A percentile compares a stretch with the other conserved stretches of the same genome.
These are phyloP conservation scores for Gymnoscelis rufifasciata DNA, from an alignment of 2,888 invertebrate species.

Conservation along the genomic window DNA sequence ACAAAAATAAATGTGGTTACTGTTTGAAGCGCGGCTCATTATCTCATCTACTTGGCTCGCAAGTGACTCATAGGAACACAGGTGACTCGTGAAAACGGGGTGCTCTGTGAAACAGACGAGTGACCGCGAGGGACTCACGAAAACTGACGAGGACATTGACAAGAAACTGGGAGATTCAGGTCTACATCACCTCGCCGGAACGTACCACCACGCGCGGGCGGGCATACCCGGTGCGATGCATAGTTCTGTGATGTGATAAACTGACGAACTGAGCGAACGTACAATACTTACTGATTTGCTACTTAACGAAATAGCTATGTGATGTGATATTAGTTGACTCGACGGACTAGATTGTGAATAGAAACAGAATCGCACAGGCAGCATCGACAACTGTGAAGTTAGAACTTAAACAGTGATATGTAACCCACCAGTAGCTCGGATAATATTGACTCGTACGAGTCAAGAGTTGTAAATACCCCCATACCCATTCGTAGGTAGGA, in stretches of 20 bases:
- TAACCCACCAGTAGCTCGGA: constrained; percentile 8
- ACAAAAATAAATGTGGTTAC: too few species aligned
- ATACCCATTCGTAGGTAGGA: constrained; percentile 14
- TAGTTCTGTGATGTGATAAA: constrained; percentile 13
- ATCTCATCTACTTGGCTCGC: not conserved
- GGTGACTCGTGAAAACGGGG: not conserved
- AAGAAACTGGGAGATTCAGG: too few species aligned
- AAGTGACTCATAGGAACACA: not conserved
- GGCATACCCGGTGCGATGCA: not conserved
- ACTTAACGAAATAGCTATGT: constrained; percentile 10
- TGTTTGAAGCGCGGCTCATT: too few species aligned
- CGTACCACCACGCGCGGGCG: not conserved
- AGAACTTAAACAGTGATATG: constrained; percentile 3
- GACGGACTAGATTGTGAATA: not conserved
- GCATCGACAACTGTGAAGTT: constrained; percentile 1
- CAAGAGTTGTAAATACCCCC: constrained; percentile 11
- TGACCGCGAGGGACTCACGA: not conserved
- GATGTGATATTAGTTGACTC: constrained; percentile 14
- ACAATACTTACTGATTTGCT: constrained; percentile 7
- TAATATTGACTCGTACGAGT: constrained; percentile 1
- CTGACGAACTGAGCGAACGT: not conserved
- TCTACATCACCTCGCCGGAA: too few species aligned
- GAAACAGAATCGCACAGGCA: not conserved
- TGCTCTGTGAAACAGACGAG: too few species aligned
- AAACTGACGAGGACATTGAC: too few species aligned